Evolutionary conservation across 37 sponge, comb jelly and placozoan genomes (phyloP).

Genomic region (Bolinopsis microptera): DNA sequence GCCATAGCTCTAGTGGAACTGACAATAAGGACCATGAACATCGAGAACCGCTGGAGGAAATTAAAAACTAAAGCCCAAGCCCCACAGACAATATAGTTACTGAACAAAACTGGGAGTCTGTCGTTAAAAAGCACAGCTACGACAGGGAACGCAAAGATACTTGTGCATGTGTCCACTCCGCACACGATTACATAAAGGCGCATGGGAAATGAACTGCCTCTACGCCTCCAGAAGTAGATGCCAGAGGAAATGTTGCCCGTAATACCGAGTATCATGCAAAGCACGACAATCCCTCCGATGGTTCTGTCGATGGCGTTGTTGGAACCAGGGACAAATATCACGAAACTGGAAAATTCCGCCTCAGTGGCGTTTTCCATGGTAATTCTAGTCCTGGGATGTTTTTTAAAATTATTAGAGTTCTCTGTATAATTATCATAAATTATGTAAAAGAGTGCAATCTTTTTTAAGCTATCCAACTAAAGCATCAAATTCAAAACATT

Average conservation of each 20-base stretch:
- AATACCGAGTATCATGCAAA: neutral
- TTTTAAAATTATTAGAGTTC: no score
- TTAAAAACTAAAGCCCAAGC: neutral
- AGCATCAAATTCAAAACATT: no score
- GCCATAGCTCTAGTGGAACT: neutral
- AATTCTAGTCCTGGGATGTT: no score
- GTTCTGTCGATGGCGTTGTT: neutral
- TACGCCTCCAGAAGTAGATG: neutral
- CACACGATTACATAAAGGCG: neutral
- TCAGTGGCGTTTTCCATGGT: no score
- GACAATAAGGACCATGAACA: neutral
- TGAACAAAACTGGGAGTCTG: neutral
- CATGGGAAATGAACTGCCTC: neutral
- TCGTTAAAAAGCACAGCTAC: neutral
- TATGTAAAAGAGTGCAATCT: no score
- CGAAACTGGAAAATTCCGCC: no score
- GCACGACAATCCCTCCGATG: neutral
- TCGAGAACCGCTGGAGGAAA: neutral
- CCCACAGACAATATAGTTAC: neutral
- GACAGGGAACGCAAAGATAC: neutral
- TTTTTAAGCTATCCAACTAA: no score
- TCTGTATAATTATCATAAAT: no score
- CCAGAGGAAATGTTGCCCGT: neutral
- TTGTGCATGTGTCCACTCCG: neutral
- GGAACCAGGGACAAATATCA: neutral